Base-by-base conservation (phyloP, 2,888 invertebrate genomes). In the Drosophila dives region DNA sequence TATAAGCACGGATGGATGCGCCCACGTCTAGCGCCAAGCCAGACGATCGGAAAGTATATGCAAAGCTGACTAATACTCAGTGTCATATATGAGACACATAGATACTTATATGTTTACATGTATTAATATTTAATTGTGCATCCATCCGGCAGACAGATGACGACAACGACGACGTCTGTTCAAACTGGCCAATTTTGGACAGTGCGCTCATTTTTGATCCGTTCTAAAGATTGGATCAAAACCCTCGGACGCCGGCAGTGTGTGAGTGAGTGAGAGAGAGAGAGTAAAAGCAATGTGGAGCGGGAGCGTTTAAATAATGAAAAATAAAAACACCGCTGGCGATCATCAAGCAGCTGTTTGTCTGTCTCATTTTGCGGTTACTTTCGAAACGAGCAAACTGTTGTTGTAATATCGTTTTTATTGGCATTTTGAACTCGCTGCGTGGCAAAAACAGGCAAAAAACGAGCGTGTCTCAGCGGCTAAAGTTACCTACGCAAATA, bases 391-490 rank as follows among this genome's bases (percentile, higher is more conserved):
- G 71, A 55, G 72, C 80, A 71, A 68, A 59, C 72, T 65, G 63
- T 63, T 58, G 36, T 45, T 60, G 50, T 64, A 23, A 11, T 65
- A 33, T 65, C 67, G 59, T 66, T 72, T 80, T 88, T 81, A 84
- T 86, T 86, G 84, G 89, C 84, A 78, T 84, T 86, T 84, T 84
- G 84, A 84, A 88, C 89, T 79, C 86, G 72, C 55, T 83, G 72
- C 86, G 84, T 86, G 89, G 84, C 89, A 78, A 40, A 65, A 78
- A 64, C 42, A 69, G 64, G 64, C 51, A 75, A 58, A 40, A 73
- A 60, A 29, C 29, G 6, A 68, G 58, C 68, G 50, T 60, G 58
- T 71, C 59, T 64, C 48, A 64, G 54, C 63, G 17, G 50, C 56
- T 32, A 10, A 34, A 32, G 64, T 73, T 68, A 60, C 85, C 85